These are phyloP conservation scores for Phaonia tiefii DNA, from an alignment of 2,888 invertebrate genomes.

Conservation along the genomic window DNA sequence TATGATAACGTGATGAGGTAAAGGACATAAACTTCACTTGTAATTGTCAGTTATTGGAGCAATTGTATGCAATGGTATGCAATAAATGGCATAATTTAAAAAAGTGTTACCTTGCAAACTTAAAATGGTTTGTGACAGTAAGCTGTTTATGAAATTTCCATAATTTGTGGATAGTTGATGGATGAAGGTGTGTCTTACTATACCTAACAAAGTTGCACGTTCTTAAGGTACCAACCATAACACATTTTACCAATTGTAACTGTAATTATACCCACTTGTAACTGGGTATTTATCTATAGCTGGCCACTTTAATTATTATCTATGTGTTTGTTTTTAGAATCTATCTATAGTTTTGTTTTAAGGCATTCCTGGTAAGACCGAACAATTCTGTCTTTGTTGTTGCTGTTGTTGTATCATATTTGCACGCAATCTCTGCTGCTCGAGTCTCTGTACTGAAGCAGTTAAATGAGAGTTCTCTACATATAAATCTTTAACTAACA, in stretches of 20 bases:
- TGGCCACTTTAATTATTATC: not conserved
- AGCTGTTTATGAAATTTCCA: not conserved
- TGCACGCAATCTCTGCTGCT: constrained; percentile 79
- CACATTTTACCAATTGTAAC: not conserved
- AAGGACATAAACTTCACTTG: not conserved
- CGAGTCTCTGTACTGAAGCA: constrained; percentile 82
- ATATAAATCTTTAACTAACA: constrained; percentile 90
- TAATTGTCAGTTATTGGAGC: not conserved
- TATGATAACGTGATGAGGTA: not conserved
- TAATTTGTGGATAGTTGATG: not conserved
- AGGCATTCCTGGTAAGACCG: constrained; percentile 74
- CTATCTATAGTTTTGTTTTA: constrained; percentile 62
- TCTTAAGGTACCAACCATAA: not conserved
- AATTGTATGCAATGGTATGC: not conserved
- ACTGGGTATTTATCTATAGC: not conserved
- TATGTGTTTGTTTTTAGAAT: not conserved
- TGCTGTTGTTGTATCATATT: constrained; percentile 77
- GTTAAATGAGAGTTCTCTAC: constrained; percentile 91
- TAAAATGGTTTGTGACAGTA: constrained; percentile 3
- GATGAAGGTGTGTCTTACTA: constrained; percentile 1
- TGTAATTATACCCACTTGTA: not conserved
- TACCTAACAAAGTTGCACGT: not conserved
- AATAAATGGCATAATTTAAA: constrained; percentile 2
- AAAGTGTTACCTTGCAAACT: constrained; percentile 17
- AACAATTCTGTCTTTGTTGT: constrained; percentile 67